Percentiles rank a stretch among this genome's conserved stretches.
These are phyloP conservation scores for Cheilosia pagana DNA, from an alignment of 2,888 invertebrate genomes.

Conservation along the genomic window DNA sequence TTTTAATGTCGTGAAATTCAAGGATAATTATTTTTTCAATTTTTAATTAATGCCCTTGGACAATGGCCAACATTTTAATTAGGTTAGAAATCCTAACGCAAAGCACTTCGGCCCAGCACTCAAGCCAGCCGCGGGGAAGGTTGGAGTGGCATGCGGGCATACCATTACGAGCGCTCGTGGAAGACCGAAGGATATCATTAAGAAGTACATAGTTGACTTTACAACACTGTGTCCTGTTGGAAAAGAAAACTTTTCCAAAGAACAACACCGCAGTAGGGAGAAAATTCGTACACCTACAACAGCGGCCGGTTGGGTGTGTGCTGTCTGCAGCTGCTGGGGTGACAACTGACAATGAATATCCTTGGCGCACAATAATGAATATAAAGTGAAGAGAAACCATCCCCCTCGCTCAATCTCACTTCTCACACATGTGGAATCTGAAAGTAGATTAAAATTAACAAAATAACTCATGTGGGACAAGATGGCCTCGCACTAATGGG, in stretches of 20 bases:
- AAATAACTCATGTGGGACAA: conserved; percentile 50
- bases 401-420: conserved; percentile 25
- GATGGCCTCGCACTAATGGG: conserved; percentile 41
- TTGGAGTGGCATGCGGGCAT: neutral
- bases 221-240: neutral
- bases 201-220: conserved; percentile 20
- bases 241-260: conserved; percentile 15
- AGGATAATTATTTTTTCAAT: conserved; percentile 68
- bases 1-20: conserved; percentile 64
- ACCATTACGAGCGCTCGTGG: neutral
- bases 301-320: too few species aligned
- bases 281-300: conserved; percentile 3
- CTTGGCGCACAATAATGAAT: conserved; percentile 39
- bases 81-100: conserved; percentile 54
- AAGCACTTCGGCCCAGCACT: conserved; percentile 23
- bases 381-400: conserved; percentile 18
- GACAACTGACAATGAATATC: neutral
- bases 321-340: too few species aligned
- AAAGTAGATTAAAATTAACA: conserved; percentile 57
- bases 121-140: neutral
- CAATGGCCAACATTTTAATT: conserved; percentile 69
- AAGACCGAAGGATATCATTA: conserved; percentile 29
- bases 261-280: neutral
- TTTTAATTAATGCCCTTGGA: conserved; percentile 71
- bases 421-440: conserved; percentile 16